Evolutionary conservation across 2,113 vertebrate genomes (phyloP), one percentile per base, ranked within the genome.

Genomic region (Caranx melampygus): DNA sequence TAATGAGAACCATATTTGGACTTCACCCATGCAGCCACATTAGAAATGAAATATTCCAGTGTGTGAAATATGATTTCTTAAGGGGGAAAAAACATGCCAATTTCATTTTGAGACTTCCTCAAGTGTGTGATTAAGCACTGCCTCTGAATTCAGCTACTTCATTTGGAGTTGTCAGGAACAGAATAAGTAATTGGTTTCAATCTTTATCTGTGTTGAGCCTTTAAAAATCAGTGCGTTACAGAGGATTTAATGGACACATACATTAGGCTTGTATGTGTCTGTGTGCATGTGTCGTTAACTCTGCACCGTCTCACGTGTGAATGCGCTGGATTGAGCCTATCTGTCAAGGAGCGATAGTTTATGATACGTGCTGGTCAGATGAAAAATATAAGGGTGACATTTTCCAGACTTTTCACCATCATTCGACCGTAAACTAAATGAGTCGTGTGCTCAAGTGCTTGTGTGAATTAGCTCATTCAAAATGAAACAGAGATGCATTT

Each of bases 381-480:
- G 86, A 90, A 88, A 91, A 92, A 91, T 89, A 88, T 66, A 82
- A 74, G 54, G 81, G 74, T 90, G 91, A 94, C 90, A 89, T 89
- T 89, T 89, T 91, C 91, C 92, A 94, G 92, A 92, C 88, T 89
- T 90, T 86, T 92, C 87, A 83, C 82, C 87, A 88, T 92, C 90
- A 74, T 85, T 89, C 89, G 83, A 87, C 85, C 75, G 69, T 92
- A 88, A 93, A 92, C 75, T 76, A 81, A 92, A 88, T 78, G 89
- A 92, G 91, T 85, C 75, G 86, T 81, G 84, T 61, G 84, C 84
- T 76, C 66, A 80, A 89, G 84, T 80, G 91, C 87, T 74, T 55
- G 85, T 85, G 91, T 91, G 93, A 94, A 94, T 92, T 93, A 93
- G 90, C 91, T 94, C 93, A 94, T 94, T 94, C 73, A 93, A 90